Conservation (phyloP, 2,113 vertebrate species). For the Clarias batrachus region DNA sequence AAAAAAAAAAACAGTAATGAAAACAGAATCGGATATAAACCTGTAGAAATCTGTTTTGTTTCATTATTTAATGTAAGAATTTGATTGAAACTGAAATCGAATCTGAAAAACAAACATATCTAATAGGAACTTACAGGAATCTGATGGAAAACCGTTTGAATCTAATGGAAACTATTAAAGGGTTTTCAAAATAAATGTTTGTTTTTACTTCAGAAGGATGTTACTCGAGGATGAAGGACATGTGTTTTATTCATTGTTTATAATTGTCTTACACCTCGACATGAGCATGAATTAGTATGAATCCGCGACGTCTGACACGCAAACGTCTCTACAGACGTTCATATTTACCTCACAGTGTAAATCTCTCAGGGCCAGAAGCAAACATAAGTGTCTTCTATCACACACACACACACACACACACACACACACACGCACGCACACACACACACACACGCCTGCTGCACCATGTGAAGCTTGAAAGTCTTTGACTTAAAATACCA, state of each 20-base stretch:
- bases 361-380: neutral
- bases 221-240: neutral
- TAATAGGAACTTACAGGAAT: neutral
- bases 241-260: neutral
- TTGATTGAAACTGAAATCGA: neutral
- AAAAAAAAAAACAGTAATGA: neutral
- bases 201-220: neutral
- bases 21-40: neutral
- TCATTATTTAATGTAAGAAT: no score
- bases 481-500: conserved; percentile 32
- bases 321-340: neutral
- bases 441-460: neutral
- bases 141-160: neutral
- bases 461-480: neutral
- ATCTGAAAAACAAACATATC: neutral
- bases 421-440: neutral
- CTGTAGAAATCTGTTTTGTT: neutral
- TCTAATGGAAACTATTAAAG: neutral
- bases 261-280: neutral
- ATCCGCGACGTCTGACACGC: neutral
- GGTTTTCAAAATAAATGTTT: neutral
- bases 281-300: neutral
- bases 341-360: neutral
- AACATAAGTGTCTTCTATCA: neutral
- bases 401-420: neutral